phyloP scores from a whole-genome alignment of 1,140 invertebrate species.

The Xylocopa sonorina region DNA sequence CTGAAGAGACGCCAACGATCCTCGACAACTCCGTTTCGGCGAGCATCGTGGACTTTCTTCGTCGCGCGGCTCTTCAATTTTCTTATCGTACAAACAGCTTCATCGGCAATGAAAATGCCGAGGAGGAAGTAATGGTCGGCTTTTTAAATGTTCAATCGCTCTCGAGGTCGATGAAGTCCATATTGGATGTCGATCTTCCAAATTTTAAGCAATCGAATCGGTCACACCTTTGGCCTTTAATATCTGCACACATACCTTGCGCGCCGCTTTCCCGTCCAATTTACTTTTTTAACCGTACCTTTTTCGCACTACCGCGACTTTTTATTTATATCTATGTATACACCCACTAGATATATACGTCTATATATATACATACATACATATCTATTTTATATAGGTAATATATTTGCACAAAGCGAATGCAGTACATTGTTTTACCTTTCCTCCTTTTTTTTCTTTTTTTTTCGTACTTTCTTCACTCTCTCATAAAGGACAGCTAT shows the following conservation, averaged over 20 bases:
- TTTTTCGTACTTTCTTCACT: slow-evolving; percentile 38
- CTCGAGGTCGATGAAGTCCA: background rate
- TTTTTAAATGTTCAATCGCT: background rate
- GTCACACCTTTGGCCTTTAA: background rate
- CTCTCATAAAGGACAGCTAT: background rate
- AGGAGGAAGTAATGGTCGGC: background rate
- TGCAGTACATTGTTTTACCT: slow-evolving; percentile 18
- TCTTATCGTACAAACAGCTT: background rate
- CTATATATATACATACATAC: slow-evolving; percentile 39
- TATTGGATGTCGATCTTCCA: slow-evolving; percentile 11
- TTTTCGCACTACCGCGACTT: slow-evolving; percentile 36
- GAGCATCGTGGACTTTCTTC: background rate
- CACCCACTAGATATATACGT: slow-evolving; percentile 45
- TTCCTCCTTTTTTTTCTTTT: slow-evolving; percentile 29
- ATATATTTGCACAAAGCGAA: slow-evolving; percentile 50
- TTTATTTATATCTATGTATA: slow-evolving; percentile 60
- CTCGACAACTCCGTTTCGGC: background rate
- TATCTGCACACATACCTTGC: slow-evolving; percentile 8
- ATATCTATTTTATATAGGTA: slow-evolving; percentile 37
- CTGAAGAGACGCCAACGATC: slow-evolving; percentile 1
- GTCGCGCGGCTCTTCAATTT: background rate
- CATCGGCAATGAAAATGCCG: background rate
- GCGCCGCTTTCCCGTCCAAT: slow-evolving; percentile 29
- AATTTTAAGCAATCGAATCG: background rate
- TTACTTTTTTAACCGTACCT: slow-evolving; percentile 46